A percentile compares a stretch with the other conserved stretches of the same genome.
Evolutionary conservation across 2,888 invertebrate genomes (phyloP).

Genomic region (Hyalella azteca): DNA sequence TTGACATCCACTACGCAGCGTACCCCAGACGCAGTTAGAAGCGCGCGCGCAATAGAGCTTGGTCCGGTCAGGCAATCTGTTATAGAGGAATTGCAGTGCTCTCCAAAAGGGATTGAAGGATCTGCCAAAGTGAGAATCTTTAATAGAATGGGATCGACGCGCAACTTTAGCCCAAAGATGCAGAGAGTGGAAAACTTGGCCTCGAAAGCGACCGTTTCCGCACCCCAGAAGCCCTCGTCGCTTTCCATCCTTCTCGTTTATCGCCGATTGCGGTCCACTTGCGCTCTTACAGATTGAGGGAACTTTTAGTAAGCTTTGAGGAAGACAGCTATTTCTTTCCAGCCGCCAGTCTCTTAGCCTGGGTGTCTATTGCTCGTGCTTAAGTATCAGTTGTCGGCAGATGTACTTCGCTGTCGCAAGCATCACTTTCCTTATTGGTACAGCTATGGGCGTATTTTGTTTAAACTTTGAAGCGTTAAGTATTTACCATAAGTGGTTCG

Average conservation of each 20-base stretch:
- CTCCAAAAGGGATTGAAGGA: constrained; percentile 36
- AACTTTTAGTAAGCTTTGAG: constrained; percentile 24
- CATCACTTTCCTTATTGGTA: no score
- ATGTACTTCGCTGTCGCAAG: no score
- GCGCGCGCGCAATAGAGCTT: not conserved
- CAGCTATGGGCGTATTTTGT: no score
- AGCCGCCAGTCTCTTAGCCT: constrained; percentile 1
- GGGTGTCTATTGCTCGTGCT: not conserved
- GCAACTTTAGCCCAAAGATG: constrained; percentile 32
- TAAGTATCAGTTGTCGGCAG: no score
- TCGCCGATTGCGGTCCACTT: constrained; percentile 36
- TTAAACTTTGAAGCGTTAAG: no score
- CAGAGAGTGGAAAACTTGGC: constrained; percentile 30
- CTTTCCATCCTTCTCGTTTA: constrained; percentile 37
- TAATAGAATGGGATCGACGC: constrained; percentile 36
- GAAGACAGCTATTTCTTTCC: not conserved
- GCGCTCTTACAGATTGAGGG: constrained; percentile 26
- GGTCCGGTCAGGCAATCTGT: constrained; percentile 20
- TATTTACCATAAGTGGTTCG: no score
- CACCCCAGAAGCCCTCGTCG: not conserved
- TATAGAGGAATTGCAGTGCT: constrained; percentile 36
- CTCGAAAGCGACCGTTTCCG: constrained; percentile 22
- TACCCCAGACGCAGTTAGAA: no score
- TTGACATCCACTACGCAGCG: no score
- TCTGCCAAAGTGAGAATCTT: constrained; percentile 36